These are phyloP conservation scores for Planococcus citri DNA, from an alignment of 1,140 invertebrate genomes.

Conservation along the genomic window DNA sequence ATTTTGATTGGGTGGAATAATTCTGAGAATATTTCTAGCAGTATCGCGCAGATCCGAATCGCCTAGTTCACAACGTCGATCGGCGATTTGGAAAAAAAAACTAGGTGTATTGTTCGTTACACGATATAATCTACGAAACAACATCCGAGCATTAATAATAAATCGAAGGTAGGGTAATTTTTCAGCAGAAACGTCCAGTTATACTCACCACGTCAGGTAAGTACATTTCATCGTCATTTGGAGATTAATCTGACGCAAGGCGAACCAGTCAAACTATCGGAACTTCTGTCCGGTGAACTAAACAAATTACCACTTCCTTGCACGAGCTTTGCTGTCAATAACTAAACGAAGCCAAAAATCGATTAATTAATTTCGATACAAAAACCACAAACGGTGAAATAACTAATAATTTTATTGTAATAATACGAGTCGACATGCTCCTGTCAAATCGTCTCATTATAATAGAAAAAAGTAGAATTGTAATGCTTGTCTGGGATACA, in stretches of 20 bases:
- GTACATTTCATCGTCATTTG: constrained; percentile 52
- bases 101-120: constrained; percentile 63
- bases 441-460: too few relatives aligned
- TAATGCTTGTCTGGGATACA: too few relatives aligned
- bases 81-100: constrained; percentile 86
- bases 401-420: not conserved
- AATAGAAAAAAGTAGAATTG: too few relatives aligned
- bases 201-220: constrained; percentile 79
- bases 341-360: constrained; percentile 37
- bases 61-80: constrained; percentile 68
- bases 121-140: constrained; percentile 52
- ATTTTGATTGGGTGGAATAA: constrained; percentile 75
- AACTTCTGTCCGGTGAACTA: constrained; percentile 75
- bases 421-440: not conserved
- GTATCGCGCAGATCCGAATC: constrained; percentile 71
- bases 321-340: constrained; percentile 73
- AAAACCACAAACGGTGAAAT: constrained; percentile 22
- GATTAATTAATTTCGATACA: not conserved
- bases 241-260: constrained; percentile 40
- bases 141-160: too few relatives aligned
- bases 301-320: constrained; percentile 68
- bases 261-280: constrained; percentile 77
- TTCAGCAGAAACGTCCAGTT: too few relatives aligned
- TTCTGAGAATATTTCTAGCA: constrained; percentile 69
- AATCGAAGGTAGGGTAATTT: too few relatives aligned